Evolutionary conservation across 2,888 invertebrate species (phyloP).

Genomic region (Ennomos quercinarius): DNA sequence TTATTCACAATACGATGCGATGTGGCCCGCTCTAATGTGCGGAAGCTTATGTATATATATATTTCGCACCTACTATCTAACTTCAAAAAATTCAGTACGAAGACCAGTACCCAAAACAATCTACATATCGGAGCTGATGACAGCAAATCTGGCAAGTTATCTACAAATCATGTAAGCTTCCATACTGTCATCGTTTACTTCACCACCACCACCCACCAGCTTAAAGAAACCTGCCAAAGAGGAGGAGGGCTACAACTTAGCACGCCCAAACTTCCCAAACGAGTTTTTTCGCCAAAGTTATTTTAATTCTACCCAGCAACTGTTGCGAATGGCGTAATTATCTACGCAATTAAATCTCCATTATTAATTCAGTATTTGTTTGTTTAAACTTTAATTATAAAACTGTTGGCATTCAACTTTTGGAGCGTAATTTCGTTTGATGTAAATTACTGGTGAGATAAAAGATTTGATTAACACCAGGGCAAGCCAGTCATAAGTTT

Average conservation of each 20-base stretch:
- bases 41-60: no score
- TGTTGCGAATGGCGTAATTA: constrained; percentile 19
- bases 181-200: neutral
- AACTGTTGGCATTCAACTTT: neutral
- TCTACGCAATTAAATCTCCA: constrained; percentile 15
- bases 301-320: constrained; percentile 16
- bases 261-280: constrained; percentile 4
- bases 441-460: no score
- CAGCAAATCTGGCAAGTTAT: no score
- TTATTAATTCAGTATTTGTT: constrained; percentile 10
- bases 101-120: no score
- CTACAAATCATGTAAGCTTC: neutral
- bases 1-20: no score
- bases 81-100: no score
- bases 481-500: no score
- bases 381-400: constrained; percentile 2
- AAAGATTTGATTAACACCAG: no score
- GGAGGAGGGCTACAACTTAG: constrained; percentile 13
- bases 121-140: no score
- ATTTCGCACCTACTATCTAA: no score
- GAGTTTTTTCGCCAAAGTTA: constrained; percentile 19
- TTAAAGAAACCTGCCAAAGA: neutral
- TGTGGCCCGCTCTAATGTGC: no score
- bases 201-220: neutral
- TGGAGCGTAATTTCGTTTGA: no score